These are phyloP conservation scores for Saccostrea glomerata DNA, from an alignment of 1,140 invertebrate species.

Conservation along the genomic window DNA sequence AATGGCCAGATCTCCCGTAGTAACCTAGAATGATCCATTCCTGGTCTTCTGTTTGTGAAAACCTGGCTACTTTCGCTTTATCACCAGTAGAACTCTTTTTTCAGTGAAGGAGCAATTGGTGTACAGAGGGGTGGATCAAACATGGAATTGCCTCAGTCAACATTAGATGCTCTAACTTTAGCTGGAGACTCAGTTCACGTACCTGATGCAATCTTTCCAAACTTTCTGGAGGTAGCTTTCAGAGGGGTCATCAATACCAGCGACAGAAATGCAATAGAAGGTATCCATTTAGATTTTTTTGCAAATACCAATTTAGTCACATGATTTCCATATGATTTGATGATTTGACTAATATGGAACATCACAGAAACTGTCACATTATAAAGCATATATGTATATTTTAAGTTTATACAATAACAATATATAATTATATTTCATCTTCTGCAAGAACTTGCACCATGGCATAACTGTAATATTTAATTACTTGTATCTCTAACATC, in stretches of 20 bases:
- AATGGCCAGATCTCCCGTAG: not conserved
- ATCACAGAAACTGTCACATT: no score
- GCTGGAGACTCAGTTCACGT: conserved; percentile 27
- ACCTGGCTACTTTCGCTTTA: not conserved
- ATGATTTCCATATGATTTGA: no score
- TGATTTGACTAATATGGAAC: no score
- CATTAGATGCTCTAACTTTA: not conserved
- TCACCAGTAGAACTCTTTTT: not conserved
- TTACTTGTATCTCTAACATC: no score
- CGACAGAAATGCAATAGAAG: conserved; percentile 30
- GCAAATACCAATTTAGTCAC: no score
- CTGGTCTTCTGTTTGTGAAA: not conserved
- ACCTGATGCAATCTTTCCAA: not conserved
- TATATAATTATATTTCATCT: no score
- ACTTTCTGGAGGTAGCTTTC: conserved; percentile 25
- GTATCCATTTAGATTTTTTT: not conserved
- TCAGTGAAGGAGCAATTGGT: not conserved
- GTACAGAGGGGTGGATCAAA: conserved; percentile 11
- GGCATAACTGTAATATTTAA: no score
- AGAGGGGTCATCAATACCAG: conserved; percentile 2
- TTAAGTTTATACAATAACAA: no score
- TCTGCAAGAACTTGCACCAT: no score
- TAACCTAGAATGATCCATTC: not conserved
- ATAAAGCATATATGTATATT: no score
- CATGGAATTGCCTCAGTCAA: conserved; percentile 24